Percentiles rank a stretch among this genome's conserved stretches.
These are phyloP conservation scores for Lampropteryx suffumata DNA, from an alignment of 2,888 invertebrate species.

Conservation along the genomic window DNA sequence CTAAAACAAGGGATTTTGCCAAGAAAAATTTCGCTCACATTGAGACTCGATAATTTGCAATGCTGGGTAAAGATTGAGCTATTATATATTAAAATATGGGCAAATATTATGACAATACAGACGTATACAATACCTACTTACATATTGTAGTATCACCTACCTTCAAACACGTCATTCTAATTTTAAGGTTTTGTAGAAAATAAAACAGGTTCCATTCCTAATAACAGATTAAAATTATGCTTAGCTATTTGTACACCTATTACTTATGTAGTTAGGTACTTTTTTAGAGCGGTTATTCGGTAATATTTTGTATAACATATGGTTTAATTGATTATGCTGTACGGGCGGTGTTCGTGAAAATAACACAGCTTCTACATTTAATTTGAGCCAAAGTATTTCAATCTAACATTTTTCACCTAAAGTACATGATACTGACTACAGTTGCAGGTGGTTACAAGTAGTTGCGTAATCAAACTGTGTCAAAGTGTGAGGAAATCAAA, in stretches of 20 bases:
- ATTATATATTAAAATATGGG: slow-evolving; percentile 46
- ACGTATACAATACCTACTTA: not conserved
- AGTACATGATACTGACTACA: not conserved
- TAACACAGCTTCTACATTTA: slow-evolving; percentile 6
- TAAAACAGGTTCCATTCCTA: no score
- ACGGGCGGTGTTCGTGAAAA: slow-evolving; percentile 6
- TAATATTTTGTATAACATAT: slow-evolving; percentile 10
- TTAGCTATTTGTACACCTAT: no score
- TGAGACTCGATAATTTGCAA: slow-evolving; percentile 45
- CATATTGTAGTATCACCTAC: no score
- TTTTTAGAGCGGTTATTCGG: slow-evolving; percentile 5
- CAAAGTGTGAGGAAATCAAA: slow-evolving; percentile 59
- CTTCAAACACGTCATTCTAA: no score
- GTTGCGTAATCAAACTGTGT: slow-evolving; percentile 49
- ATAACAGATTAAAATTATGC: no score
- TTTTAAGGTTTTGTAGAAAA: no score
- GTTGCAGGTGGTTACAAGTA: slow-evolving; percentile 4
- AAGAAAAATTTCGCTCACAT: slow-evolving; percentile 58
- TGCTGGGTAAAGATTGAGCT: slow-evolving; percentile 39
- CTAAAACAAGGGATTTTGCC: slow-evolving; percentile 66
- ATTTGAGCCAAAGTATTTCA: not conserved
- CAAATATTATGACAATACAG: slow-evolving; percentile 41
- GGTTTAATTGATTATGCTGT: slow-evolving; percentile 11
- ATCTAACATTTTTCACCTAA: no score
- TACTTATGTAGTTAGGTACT: no score